Percentiles rank a stretch among this genome's conserved stretches.
Conservation (phyloP, 2,888 invertebrate species). For the Ryuthela nishihirai region DNA sequence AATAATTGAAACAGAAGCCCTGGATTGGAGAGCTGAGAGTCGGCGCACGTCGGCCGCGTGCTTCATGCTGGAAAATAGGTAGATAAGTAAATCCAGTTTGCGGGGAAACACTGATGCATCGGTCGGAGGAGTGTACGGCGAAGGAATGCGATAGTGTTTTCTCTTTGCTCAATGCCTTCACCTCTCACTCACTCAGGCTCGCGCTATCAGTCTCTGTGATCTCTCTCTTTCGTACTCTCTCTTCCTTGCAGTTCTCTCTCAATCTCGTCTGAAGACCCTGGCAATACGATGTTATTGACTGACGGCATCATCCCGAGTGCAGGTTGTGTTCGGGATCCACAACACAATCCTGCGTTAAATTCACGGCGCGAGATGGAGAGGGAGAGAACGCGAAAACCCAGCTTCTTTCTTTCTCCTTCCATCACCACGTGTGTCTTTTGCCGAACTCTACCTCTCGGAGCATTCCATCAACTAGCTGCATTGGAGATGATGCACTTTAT, state of each 20-base stretch:
- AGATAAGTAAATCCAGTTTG: conserved; percentile 39
- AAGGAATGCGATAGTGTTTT: conserved; percentile 28
- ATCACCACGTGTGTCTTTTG: too few species aligned
- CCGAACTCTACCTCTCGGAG: too few species aligned
- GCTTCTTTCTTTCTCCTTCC: too few species aligned
- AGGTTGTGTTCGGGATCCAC: conserved; percentile 1
- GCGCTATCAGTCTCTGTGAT: conserved; percentile 7
- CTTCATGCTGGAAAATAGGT: conserved; percentile 34
- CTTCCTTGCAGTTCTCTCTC: neutral
- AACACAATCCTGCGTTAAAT: too few species aligned
- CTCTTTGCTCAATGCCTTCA: conserved; percentile 10
- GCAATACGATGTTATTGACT: conserved; percentile 30
- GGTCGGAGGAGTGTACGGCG: conserved; percentile 25
- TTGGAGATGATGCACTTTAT: too few species aligned
- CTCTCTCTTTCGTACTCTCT: too few species aligned
- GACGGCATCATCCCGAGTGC: conserved; percentile 7
- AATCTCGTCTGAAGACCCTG: conserved; percentile 28
- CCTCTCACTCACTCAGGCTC: conserved; percentile 6
- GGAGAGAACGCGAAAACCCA: too few species aligned
- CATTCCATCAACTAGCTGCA: too few species aligned
- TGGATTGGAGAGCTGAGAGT: conserved; percentile 33
- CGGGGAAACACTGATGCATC: conserved; percentile 25
- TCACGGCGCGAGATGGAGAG: too few species aligned
- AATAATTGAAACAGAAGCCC: conserved; percentile 37
- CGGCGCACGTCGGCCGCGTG: conserved; percentile 26